Conservation (phyloP, 2,797 vertebrate genomes). For the Gymnodraco acuticeps region DNA sequence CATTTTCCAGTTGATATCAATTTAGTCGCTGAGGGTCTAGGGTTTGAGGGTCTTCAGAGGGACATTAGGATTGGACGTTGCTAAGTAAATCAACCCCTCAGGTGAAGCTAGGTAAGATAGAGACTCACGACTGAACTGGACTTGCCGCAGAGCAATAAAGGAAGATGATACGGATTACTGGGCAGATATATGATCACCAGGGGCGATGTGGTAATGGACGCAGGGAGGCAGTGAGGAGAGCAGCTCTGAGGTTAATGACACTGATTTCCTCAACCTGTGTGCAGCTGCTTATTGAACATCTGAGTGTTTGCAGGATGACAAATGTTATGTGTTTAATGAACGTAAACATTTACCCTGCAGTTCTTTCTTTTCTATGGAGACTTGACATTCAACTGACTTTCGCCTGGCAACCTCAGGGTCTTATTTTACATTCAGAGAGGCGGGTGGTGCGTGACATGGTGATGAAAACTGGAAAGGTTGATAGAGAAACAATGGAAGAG, state of each 20-base stretch:
- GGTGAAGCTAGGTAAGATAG: too few relatives aligned
- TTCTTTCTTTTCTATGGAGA: background rate
- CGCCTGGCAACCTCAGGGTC: background rate
- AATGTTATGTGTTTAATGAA: background rate
- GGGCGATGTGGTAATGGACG: too few relatives aligned
- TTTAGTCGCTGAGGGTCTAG: too few relatives aligned
- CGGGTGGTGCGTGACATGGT: background rate
- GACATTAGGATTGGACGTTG: too few relatives aligned
- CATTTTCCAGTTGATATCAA: too few relatives aligned
- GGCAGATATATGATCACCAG: too few relatives aligned
- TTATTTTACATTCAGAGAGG: background rate
- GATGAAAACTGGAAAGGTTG: constrained; percentile 1
- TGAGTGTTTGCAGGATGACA: background rate
- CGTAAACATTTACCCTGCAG: background rate
- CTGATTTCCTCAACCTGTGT: background rate
- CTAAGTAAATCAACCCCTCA: too few relatives aligned
- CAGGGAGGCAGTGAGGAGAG: too few relatives aligned
- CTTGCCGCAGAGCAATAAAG: too few relatives aligned
- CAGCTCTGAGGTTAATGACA: background rate
- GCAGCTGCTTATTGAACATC: background rate
- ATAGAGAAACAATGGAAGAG: background rate
- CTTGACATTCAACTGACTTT: constrained; percentile 1
- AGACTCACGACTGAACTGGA: too few relatives aligned
- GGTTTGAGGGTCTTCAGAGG: too few relatives aligned
- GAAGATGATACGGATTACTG: too few relatives aligned